Base-by-base conservation (phyloP, 2,797 vertebrate species). In the Lacerta viridis region DNA sequence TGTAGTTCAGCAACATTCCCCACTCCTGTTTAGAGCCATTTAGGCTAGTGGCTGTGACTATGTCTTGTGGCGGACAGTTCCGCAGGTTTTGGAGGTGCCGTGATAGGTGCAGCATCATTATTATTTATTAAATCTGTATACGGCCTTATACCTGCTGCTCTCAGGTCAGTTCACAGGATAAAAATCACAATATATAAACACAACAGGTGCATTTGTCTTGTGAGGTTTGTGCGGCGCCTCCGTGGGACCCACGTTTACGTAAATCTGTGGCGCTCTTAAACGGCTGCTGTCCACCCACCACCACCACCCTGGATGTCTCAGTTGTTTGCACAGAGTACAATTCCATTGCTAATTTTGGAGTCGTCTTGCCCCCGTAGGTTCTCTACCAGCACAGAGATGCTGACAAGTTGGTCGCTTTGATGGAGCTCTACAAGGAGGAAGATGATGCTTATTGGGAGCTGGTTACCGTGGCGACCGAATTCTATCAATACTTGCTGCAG, bases 401-500 rank as follows among this genome's bases (percentile, higher is more conserved):
- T 33, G 97, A 97, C 92, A 96, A 98, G 85, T 97, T 99, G 98
- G 97, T 99, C 23, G 96, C 94, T 50, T 97, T 99, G 93, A 98
- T 98, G 95, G 93, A 97, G 92, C 97, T 99, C 94, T 99, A 99
- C 79, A 96, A 97, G 87, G 97, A 98, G 79, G 99, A 99, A 94
- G 98, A 99, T 0, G 96, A 98, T 92, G 96, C 95, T 2, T 99
- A 98, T 96, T 97, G 97, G 92, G 98, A 98, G 79, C 94, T 99
- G 89, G 98, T 98, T 92, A 97, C 98, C 36, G 94, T 96, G 84
- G 98, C 98, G 88, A 99, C 98, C 8, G 95, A 94, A 61, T 99
- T 98, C 96, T 99, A 98, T 95, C 99, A 99, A 95, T 98, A 98
- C 94, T 98, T 99, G 90, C 96, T 99, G 90, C 98, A 98, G 94